Percentiles rank a stretch among this genome's conserved stretches.
These are phyloP conservation scores for Phocides pigmalion DNA, from an alignment of 1,140 invertebrate species.

Conservation along the genomic window DNA sequence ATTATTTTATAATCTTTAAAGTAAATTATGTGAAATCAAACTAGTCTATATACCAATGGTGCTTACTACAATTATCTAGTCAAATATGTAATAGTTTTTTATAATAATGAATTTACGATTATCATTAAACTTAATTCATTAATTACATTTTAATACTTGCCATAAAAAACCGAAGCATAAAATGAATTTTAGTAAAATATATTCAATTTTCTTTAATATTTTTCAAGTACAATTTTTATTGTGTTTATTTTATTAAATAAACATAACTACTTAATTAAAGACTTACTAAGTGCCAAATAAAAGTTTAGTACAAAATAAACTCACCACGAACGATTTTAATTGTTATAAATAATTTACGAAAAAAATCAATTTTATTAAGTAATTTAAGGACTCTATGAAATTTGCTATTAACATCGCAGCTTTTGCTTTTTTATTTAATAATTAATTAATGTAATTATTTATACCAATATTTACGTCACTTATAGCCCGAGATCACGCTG, in stretches of 20 bases:
- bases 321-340: too few species aligned
- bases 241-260: too few species aligned
- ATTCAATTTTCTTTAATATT: background rate
- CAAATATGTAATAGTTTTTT: slow-evolving; percentile 5
- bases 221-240: too few species aligned
- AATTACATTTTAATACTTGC: background rate
- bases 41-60: slow-evolving; percentile 10
- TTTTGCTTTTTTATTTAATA: slow-evolving; percentile 22
- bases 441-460: background rate
- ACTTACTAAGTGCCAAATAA: too few species aligned
- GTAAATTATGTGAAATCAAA: background rate
- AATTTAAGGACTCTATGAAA: background rate
- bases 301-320: too few species aligned
- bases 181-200: background rate
- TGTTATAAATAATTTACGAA: background rate
- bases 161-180: background rate
- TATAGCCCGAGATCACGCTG: too few species aligned
- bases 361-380: background rate
- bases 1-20: background rate
- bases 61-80: slow-evolving; percentile 7
- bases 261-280: too few species aligned
- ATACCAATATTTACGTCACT: background rate
- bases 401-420: slow-evolving; percentile 15
- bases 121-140: background rate
- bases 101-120: background rate